Evolutionary conservation across 2,113 vertebrate species (phyloP).

Genomic region (Cheirogaleus medius): DNA sequence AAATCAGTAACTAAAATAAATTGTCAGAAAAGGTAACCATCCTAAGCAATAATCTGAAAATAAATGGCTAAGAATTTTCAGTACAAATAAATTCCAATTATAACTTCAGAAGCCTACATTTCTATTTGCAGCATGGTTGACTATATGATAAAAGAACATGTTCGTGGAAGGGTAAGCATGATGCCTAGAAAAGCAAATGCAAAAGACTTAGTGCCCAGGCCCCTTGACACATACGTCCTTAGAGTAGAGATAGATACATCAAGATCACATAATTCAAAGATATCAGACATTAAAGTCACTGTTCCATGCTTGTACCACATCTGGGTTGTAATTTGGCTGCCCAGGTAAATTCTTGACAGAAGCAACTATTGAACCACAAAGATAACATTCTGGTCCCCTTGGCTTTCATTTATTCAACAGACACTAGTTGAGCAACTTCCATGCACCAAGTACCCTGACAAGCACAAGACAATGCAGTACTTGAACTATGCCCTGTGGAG

Average conservation of each 20-base stretch:
- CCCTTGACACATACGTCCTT: background rate
- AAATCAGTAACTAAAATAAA: background rate
- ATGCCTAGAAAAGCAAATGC: background rate
- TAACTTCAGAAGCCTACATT: background rate
- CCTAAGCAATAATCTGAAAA: background rate
- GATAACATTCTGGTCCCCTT: background rate
- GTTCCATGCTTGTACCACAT: background rate
- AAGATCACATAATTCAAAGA: background rate
- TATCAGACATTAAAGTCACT: background rate
- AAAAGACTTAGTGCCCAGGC: background rate
- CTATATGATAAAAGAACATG: background rate
- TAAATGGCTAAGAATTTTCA: background rate
- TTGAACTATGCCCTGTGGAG: background rate
- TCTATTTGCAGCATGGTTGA: background rate
- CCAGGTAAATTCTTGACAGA: background rate
- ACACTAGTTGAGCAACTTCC: conserved; percentile 31
- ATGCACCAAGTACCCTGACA: background rate
- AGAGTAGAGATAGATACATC: background rate
- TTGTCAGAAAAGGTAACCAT: background rate
- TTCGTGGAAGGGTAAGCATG: background rate
- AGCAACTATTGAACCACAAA: background rate
- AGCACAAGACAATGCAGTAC: background rate
- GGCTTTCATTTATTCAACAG: background rate
- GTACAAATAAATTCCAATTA: background rate
- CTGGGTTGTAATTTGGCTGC: background rate